These are phyloP conservation scores for Panagrolaimus sp. DNA, from an alignment of 1,140 invertebrate genomes.

Conservation along the genomic window DNA sequence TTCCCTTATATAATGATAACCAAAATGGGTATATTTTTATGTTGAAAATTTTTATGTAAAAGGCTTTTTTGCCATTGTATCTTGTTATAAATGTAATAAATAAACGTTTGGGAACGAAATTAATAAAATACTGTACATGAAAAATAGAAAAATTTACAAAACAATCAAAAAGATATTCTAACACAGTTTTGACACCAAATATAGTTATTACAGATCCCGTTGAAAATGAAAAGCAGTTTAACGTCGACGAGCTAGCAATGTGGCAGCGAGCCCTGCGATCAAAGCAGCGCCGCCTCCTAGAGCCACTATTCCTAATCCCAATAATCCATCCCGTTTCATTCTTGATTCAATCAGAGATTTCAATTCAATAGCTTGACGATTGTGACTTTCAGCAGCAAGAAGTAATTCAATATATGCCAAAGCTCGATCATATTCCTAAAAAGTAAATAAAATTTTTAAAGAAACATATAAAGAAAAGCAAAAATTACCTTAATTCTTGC, in stretches of 20 bases:
- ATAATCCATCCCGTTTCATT: conserved; percentile 71
- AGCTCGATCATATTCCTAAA: conserved; percentile 76
- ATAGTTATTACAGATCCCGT: no score
- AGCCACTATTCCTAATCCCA: conserved; percentile 40
- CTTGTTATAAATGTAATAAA: no score
- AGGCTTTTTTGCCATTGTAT: no score
- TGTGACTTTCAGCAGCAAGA: conserved; percentile 79
- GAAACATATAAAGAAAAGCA: neutral
- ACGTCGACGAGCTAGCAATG: conserved; percentile 23
- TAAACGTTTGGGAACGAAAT: no score
- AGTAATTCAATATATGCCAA: conserved; percentile 76
- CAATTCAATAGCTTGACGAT: conserved; percentile 76
- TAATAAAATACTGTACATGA: no score
- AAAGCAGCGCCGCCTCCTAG: conserved; percentile 39
- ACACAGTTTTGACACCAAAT: no score
- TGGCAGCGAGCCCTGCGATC: conserved; percentile 16
- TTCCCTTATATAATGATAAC: no score
- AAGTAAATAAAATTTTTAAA: conserved; percentile 26
- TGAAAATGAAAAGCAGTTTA: neutral
- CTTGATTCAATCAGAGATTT: conserved; percentile 76
- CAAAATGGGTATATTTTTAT: no score
- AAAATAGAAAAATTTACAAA: no score
- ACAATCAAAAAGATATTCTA: no score
- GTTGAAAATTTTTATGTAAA: no score
- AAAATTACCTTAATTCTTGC: conserved; percentile 70